Base-by-base conservation (phyloP, 2,113 vertebrate species). In the Scortum barcoo region DNA sequence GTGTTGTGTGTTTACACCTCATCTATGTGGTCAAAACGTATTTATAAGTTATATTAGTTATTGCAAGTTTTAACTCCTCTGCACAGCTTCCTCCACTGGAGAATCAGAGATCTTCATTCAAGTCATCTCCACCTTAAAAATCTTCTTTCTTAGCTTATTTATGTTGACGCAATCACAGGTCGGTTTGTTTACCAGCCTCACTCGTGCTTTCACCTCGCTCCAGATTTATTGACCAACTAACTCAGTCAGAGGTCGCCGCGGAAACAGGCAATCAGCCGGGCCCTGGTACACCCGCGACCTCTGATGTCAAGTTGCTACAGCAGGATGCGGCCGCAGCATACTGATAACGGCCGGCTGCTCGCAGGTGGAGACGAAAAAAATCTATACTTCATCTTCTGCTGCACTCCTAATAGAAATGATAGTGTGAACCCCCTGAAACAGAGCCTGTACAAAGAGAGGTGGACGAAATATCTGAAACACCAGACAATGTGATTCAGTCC, bases 191-290 rank as follows among this genome's bases (percentile, higher is more conserved):
- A 61, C 61, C 38, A 42, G 51, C 42, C 72, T 56, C 54, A 33
- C 46, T n/a, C 63, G 0, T 30, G 75, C 73, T 72, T 40, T 68
- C 71, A 51, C 44, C 57, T 51, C 16, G 33, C 58, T 44, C 38
- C 46, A 53, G 24, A 86, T 78, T 80, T 84, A 87, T 72, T 63
- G 86, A 90, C 81, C 72, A 73, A 20, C 81, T 70, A 77, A 63
- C 76, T 85, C 76, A 70, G 80, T 76, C 86, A 81, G 80, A 88
- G 87, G 84, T 93, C 80, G 38, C 53, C 61, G 20, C 17, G 28
- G 81, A 88, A 85, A 93, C 84, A 81, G 70, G 89, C 86, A 88
- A 84, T 91, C 88, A 85, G 85, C 75, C 20, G 36, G 65, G 61
- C 66, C 26, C 44, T 12, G 56, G 53, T 73, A 19, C 80, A 85